Conservation (phyloP, 37 sponge, comb jelly and placozoan species). For the Beroe ovata region DNA sequence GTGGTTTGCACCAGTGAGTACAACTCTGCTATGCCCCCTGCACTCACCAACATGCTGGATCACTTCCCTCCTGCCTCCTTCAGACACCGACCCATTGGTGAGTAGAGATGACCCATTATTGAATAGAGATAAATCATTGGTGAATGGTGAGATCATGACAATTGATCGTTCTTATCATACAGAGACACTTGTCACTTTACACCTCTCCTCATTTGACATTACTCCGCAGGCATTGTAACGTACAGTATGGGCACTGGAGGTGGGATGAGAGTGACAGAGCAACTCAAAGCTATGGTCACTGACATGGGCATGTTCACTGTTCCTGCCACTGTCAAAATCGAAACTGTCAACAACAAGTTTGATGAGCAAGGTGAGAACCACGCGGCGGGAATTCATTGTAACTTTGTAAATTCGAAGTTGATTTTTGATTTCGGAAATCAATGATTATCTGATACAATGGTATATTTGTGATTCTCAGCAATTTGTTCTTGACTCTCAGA, state of each 20-base stretch:
- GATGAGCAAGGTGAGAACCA: slow-evolving; percentile 76
- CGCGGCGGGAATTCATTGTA: no score
- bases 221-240: slow-evolving; percentile 72
- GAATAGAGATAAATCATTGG: no score
- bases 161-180: no score
- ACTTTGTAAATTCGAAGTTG: no score
- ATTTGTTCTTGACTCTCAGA: no score
- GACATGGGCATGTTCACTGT: slow-evolving; percentile 77
- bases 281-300: slow-evolving; percentile 73
- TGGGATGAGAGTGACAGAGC: slow-evolving; percentile 80
- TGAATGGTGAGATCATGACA: no score
- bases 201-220: no score
- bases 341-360: slow-evolving; percentile 72
- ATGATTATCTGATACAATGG: no score
- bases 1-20: slow-evolving; percentile 83
- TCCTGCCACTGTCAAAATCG: slow-evolving; percentile 72
- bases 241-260: slow-evolving; percentile 83
- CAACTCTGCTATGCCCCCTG: slow-evolving; percentile 90
- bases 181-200: no score
- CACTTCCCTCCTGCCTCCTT: slow-evolving; percentile 81
- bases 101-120: no score
- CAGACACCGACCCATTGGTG: slow-evolving; percentile 74
- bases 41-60: slow-evolving; percentile 89
- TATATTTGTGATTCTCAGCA: no score
- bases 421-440: no score